A percentile compares a stretch with the other conserved stretches of the same genome.
phyloP scores from a whole-genome alignment of 2,888 invertebrate species.

The Melanophora roralis region DNA sequence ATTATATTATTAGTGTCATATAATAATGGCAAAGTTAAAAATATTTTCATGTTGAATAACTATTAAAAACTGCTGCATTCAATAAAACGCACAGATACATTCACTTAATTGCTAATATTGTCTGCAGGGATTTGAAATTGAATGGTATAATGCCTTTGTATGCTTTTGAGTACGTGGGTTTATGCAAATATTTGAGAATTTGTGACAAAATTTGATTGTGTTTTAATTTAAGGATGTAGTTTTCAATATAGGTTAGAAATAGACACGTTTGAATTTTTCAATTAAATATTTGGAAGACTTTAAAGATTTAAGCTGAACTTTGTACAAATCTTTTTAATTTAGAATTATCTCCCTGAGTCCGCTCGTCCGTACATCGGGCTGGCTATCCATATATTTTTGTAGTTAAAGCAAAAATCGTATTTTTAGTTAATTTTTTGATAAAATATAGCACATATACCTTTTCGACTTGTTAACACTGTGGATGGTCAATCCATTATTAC shows the following conservation, averaged over 20 bases:
- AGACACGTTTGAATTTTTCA: not conserved
- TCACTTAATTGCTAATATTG: constrained; percentile 40
- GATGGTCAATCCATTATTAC: no score
- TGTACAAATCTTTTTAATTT: no score
- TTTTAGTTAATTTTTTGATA: no score
- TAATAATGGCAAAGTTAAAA: not conserved
- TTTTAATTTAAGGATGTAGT: constrained; percentile 4
- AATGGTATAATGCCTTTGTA: constrained; percentile 9
- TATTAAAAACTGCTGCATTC: constrained; percentile 13
- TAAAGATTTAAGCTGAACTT: no score
- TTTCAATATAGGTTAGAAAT: constrained; percentile 54
- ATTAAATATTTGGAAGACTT: no score
- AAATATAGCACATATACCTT: no score
- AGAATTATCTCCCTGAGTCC: no score
- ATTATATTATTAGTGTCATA: not conserved
- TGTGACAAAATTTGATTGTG: constrained; percentile 14
- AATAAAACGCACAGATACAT: constrained; percentile 20
- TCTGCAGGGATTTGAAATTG: constrained; percentile 42
- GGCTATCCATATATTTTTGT: no score
- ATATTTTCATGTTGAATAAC: constrained; percentile 15
- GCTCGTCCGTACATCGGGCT: no score
- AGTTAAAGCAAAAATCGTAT: no score
- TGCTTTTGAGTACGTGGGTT: not conserved
- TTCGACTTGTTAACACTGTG: no score
- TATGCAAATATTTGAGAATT: not conserved